phyloP scores from a whole-genome alignment of 1,140 invertebrate species.

The Diabrotica undecimpunctata region DNA sequence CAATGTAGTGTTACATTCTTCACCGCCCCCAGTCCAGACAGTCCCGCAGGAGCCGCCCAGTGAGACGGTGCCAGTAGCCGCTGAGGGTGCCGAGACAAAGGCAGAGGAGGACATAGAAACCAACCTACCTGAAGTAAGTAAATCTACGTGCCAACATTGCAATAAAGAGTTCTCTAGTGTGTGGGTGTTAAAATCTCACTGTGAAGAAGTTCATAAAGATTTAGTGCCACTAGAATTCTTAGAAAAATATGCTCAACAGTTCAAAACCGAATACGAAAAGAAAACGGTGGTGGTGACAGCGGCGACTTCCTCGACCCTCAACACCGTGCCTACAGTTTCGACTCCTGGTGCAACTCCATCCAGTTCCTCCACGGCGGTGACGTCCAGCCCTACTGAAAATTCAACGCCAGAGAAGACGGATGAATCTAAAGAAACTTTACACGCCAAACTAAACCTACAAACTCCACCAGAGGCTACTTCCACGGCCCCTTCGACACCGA shows the following conservation, averaged over 20 bases:
- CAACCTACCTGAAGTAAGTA: conserved; percentile 66
- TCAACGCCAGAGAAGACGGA: conserved; percentile 55
- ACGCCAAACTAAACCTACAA: conserved; percentile 47
- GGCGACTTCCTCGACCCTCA: conserved; percentile 55
- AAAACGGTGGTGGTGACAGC: conserved; percentile 68
- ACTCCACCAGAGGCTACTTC: conserved; percentile 55
- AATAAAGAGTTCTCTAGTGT: conserved; percentile 92
- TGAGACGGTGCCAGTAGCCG: conserved; percentile 46
- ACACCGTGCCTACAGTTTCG: conserved; percentile 57
- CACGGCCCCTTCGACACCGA: conserved; percentile 60
- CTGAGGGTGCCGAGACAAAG: conserved; percentile 56
- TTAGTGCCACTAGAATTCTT: conserved; percentile 84
- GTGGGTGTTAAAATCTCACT: conserved; percentile 92
- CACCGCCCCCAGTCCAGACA: conserved; percentile 52
- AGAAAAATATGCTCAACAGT: conserved; percentile 88
- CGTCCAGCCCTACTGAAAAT: conserved; percentile 39
- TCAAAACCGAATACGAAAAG: conserved; percentile 81
- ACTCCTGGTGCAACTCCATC: conserved; percentile 48
- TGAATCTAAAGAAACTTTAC: conserved; percentile 49
- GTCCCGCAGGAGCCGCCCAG: conserved; percentile 48
- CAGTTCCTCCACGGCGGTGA: conserved; percentile 28
- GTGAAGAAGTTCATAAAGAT: conserved; percentile 91
- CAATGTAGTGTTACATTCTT: conserved; percentile 41
- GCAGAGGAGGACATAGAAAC: conserved; percentile 54
- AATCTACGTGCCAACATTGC: conserved; percentile 83